Base-by-base conservation (phyloP, 2,888 invertebrate genomes). In the Camponotus fellah region DNA sequence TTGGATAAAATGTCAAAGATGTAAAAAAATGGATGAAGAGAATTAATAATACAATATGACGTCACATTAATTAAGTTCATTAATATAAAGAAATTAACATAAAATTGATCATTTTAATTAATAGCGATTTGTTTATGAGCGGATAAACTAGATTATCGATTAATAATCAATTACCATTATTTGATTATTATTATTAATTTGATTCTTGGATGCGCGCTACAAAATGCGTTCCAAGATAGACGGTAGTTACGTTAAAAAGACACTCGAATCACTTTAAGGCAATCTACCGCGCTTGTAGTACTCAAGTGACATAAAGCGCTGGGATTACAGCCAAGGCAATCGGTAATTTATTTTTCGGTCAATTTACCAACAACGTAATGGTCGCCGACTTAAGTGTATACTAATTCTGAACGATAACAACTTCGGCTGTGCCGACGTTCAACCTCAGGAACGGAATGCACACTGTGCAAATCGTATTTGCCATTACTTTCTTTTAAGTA, bases 271-370 rank as follows among this genome's bases (percentile, higher is more conserved):
- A 80, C 43, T 62, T 77, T 46, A 26, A 64, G 12, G 6, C 69
- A 68, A 68, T 68, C 72, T 84, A 64, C 81, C 53, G 49, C 10
- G n/a, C 74, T 49, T 46, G 74, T 66, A 62, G 74, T 66, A 62
- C 32, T 17, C 69, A 40, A 60, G 37, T 60, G 83, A 86, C 80
- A 88, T 53, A 60, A 81, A 88, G 85, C 85, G 71, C 82, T 86
- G 91, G 92, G 92, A 92, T 89, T 87, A 87, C 66, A 92, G 92
- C 92, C 92, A 92, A 92, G 90, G 90, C 91, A 92, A 92, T 92
- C 87, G 91, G 90, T 90, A 87, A 91, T 91, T 92, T 92, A 88
- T 90, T 91, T 92, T 90, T 90, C 88, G 88, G 86, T 86, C 88
- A 88, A 91, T 90, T 90, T 85, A 85, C 85, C 71, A 75, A 53